Evolutionary conservation across 2,797 vertebrate species (phyloP).

Genomic region (Alauda arvensis): DNA sequence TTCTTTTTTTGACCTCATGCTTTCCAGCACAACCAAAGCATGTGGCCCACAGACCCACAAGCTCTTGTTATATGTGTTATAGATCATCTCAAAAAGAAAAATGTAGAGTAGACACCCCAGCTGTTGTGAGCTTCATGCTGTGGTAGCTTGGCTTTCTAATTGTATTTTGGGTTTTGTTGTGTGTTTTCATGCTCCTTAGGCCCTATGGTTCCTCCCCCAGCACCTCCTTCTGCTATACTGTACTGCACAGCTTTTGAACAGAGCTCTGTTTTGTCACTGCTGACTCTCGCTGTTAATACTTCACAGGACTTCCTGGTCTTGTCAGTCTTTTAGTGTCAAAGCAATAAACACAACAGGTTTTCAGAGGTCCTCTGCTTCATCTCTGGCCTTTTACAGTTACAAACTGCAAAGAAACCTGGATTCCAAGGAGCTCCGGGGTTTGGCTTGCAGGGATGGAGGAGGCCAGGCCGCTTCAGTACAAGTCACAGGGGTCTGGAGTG

Average conservation of each 20-base stretch:
- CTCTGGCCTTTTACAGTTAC: background rate
- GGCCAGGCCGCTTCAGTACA: background rate
- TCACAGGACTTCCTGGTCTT: background rate
- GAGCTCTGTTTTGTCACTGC: background rate
- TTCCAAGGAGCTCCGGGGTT: background rate
- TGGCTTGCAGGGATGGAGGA: background rate
- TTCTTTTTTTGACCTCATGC: background rate
- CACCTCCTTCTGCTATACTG: background rate
- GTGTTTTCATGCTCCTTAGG: background rate
- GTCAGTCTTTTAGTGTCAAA: background rate
- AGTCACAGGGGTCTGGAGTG: rapidly evolving
- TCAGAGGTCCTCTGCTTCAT: background rate
- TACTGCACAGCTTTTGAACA: background rate
- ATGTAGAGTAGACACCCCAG: background rate
- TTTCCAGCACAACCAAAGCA: constrained; percentile 2
- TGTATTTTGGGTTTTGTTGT: background rate
- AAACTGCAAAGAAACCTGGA: background rate
- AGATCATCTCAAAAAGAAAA: background rate
- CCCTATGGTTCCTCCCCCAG: background rate
- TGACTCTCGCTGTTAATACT: background rate
- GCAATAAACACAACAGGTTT: constrained; percentile 8
- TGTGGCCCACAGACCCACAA: background rate
- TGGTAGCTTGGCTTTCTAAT: background rate
- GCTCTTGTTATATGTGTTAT: background rate
- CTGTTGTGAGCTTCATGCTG: background rate